Conservation (phyloP, 1,140 invertebrate genomes). For the Adoxophyes honmai region DNA sequence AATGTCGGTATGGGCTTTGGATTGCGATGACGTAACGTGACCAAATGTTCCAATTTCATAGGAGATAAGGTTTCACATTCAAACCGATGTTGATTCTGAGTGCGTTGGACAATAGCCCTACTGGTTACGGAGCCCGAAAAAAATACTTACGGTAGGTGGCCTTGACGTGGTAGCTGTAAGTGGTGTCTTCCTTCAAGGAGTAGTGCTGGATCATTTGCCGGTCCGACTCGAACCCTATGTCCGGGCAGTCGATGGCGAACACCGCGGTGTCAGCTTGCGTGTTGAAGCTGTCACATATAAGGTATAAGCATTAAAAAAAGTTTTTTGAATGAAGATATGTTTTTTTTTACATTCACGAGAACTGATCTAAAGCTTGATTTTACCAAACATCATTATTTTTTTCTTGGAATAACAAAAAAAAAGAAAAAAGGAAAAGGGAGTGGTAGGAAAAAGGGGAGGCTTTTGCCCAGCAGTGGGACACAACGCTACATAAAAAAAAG, state of each 20-base stretch:
- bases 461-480: too few relatives aligned
- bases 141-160: constrained; percentile 49
- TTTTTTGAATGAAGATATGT: too few relatives aligned
- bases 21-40: neutral
- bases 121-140: neutral
- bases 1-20: neutral
- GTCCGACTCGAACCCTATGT: constrained; percentile 42
- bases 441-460: too few relatives aligned
- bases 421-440: too few relatives aligned
- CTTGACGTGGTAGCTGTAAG: constrained; percentile 36
- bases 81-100: neutral
- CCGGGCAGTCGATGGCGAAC: constrained; percentile 40
- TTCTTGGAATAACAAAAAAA: too few relatives aligned
- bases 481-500: too few relatives aligned
- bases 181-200: constrained; percentile 34
- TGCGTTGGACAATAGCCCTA: neutral
- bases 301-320: too few relatives aligned
- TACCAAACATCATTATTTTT: too few relatives aligned
- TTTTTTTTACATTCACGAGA: neutral
- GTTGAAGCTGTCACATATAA: constrained; percentile 43
- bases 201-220: constrained; percentile 44
- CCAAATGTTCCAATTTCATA: neutral
- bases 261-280: constrained; percentile 28
- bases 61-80: neutral
- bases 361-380: neutral